Evolutionary conservation across 2,888 invertebrate genomes (phyloP), one percentile per base, ranked within the genome.

Genomic region (Syrphus vitripennis): DNA sequence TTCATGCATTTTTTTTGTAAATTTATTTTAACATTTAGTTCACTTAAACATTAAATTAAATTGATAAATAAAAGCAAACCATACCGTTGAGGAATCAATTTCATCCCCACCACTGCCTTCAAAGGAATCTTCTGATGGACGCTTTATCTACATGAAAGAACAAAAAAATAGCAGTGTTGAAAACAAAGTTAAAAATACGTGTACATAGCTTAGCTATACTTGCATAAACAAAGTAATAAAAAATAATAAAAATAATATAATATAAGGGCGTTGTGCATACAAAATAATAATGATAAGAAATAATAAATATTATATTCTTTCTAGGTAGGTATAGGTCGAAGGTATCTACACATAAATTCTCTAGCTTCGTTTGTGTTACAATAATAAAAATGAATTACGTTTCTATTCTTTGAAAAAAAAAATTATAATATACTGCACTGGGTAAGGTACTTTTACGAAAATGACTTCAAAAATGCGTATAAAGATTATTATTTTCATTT

Each of bases 21-120:
- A 42, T 9, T 6, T n/a, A 40, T 40, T 7, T 40, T 4, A 19
- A n/a, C n/a, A n/a, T n/a, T n/a, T n/a, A n/a, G n/a, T 21, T 10
- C 3, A 14, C 12, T 24, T 14, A 24, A 24, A 6, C 5, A 24
- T 50, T 50, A 50, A 24, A 24, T 31, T 31, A 70, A 31, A 57
- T 48, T 42, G 59, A 59, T 37, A 55, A 69, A 69, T 42, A 61
- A 65, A 34, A 63, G 9, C n/a, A 70, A 65, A 70, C 50, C 81
- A 86, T 86, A 86, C 86, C 86, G 77, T 81, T 78, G 72, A 57
- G 7, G 63, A 63, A 42, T 42, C 16, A 48, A 42, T 48, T 34
- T 74, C 74, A 70, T 69, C 86, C 63, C 45, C 77, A 77, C 77
- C 86, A 63, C 81, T 78, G 45, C 40, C 63, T 14, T 81, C 81